A percentile compares a stretch with the other conserved stretches of the same genome.
Evolutionary conservation across 1,140 invertebrate genomes (phyloP).

Genomic region (Mamestra configurata): DNA sequence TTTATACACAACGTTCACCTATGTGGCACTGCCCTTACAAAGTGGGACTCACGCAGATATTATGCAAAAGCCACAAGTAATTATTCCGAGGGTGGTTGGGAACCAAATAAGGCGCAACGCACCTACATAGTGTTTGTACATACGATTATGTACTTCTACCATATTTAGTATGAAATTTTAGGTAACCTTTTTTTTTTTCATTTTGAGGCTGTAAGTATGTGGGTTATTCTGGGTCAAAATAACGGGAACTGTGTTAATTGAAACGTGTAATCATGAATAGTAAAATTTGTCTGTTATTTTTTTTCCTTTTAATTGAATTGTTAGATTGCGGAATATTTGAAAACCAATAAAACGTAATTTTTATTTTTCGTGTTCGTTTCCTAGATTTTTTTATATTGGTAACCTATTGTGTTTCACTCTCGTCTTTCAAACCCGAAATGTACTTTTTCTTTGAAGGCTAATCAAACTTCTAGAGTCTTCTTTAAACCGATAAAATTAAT

Average conservation of each 20-base stretch:
- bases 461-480: background rate
- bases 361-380: background rate
- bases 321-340: no score
- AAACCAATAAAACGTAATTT: no score
- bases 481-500: background rate
- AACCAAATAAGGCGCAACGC: constrained; percentile 15
- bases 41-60: constrained; percentile 19
- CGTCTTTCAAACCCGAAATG: no score
- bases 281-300: no score
- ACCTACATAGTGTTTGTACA: background rate
- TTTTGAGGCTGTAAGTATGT: no score
- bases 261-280: no score
- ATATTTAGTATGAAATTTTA: background rate
- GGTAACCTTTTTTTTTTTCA: background rate
- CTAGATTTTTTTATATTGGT: no score
- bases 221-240: no score
- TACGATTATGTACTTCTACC: no score
- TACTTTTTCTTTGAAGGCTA: background rate
- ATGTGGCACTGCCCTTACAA: constrained; percentile 1
- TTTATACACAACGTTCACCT: background rate
- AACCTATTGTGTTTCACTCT: no score
- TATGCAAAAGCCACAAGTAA: constrained; percentile 42
- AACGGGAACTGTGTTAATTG: no score
- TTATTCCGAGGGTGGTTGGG: constrained; percentile 21
- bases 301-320: no score